Evolutionary conservation across 2,888 invertebrate species (phyloP), one percentile per base, ranked within the genome.

Genomic region (Andrena camellia): DNA sequence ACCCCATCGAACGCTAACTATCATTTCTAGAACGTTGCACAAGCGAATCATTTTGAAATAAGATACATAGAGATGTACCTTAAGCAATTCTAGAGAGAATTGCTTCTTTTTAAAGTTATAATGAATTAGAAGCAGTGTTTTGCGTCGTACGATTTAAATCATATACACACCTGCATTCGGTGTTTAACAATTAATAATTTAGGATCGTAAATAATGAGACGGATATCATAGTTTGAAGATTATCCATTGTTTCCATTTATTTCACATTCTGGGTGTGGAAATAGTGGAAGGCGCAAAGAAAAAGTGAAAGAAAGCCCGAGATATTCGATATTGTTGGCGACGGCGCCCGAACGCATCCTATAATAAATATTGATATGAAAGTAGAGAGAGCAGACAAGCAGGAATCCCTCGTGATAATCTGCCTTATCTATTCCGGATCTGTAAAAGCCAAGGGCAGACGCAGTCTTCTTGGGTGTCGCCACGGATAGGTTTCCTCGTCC

Each of bases 341-440:
- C n/a, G 42, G 13, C 42, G 42, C 42, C 42, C 42, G 13, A 35
- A 42, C 17, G 72, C 26, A 33, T 69, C 62, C 20, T 52, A 52
- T 20, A 72, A 68, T 31, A 69, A 52, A 20, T 52, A 52, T 52
- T 20, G 52, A 52, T 42, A 76, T 17, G 29, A 29, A 78, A 77
- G 68, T 48, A 70, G 23, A 31, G 72, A 57, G 59, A 52, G 35
- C 60, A 81, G 76, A 54, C 20, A 57, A 62, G 66, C 29, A 42
- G 64, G 67, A 70, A 78, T 81, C 68, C 74, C 67, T 68, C n/a
- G 48, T n/a, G 80, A 78, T 85, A 85, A 87, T 87, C 67, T 57
- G 52, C 57, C 42, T 87, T 88, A 87, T 86, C 88, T 89, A 86
- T 81, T 70, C 75, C 54, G 66, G 62, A 85, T 81, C 82, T 73